Evolutionary conservation across 2,797 vertebrate species (phyloP).

Genomic region (Momotus momota): DNA sequence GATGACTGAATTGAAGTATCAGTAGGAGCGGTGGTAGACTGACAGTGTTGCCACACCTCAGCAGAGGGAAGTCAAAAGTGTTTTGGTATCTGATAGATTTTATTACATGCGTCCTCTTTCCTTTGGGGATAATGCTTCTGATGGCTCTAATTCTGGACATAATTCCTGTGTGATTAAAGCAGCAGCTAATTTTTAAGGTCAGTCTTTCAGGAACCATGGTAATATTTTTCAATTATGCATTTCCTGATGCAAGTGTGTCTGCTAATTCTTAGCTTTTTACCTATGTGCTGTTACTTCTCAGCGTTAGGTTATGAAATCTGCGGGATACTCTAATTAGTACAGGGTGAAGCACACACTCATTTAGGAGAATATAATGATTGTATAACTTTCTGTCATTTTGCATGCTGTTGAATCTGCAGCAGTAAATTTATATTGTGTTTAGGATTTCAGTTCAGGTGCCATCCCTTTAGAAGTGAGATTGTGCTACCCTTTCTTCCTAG

Average conservation of each 20-base stretch:
- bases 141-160: background rate
- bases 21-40: background rate
- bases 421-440: slow-evolving; percentile 67
- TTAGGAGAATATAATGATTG: background rate
- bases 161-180: background rate
- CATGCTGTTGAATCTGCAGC: background rate
- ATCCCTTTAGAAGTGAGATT: slow-evolving; percentile 91
- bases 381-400: background rate
- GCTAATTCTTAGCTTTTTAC: background rate
- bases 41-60: background rate
- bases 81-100: background rate
- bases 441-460: slow-evolving; percentile 93
- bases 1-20: background rate
- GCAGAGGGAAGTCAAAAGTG: background rate
- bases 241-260: background rate
- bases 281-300: background rate
- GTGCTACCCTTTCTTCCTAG: slow-evolving; percentile 93
- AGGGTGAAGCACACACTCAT: background rate
- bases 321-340: background rate
- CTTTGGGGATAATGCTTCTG: background rate
- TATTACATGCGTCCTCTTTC: background rate
- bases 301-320: background rate
- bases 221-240: background rate
- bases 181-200: background rate
- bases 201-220: background rate